phyloP scores from a whole-genome alignment of 2,888 invertebrate species.

The Parochlus steinenii region DNA sequence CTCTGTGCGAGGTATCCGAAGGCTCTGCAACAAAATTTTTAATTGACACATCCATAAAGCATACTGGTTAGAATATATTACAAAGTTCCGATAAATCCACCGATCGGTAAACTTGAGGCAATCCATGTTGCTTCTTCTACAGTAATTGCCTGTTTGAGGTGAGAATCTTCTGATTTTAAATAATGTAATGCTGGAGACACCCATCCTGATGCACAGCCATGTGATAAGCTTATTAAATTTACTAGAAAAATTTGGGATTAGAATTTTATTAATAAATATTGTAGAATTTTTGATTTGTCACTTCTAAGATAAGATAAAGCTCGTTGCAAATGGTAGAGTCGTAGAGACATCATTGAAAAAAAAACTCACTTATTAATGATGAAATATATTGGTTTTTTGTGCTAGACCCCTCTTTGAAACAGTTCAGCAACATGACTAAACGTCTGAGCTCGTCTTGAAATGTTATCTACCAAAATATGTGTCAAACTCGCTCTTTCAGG shows the following conservation, averaged over 20 bases:
- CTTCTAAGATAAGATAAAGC: conserved; percentile 3
- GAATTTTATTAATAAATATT: not conserved
- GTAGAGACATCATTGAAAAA: no score
- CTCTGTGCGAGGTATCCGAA: conserved; percentile 21
- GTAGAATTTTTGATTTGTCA: not conserved
- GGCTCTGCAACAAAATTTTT: conserved; percentile 24
- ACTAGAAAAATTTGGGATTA: conserved; percentile 16
- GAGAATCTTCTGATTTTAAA: conserved; percentile 17
- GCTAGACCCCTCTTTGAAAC: not conserved
- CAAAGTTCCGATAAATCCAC: not conserved
- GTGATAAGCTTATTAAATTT: conserved; percentile 22
- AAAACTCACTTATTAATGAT: conserved; percentile 2
- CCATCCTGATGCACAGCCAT: conserved; percentile 26
- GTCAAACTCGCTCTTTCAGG: no score
- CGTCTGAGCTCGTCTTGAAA: no score
- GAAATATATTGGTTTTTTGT: conserved; percentile 5
- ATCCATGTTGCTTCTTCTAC: conserved; percentile 26
- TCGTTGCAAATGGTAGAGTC: no score
- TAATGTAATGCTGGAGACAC: conserved; percentile 22
- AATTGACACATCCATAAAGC: conserved; percentile 22
- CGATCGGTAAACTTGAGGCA: conserved; percentile 16
- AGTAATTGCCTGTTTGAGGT: conserved; percentile 14
- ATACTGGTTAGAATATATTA: conserved; percentile 14
- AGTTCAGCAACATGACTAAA: no score
- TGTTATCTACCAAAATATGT: no score